phyloP scores from a whole-genome alignment of 2,888 invertebrate species.

The Bombylius major region DNA sequence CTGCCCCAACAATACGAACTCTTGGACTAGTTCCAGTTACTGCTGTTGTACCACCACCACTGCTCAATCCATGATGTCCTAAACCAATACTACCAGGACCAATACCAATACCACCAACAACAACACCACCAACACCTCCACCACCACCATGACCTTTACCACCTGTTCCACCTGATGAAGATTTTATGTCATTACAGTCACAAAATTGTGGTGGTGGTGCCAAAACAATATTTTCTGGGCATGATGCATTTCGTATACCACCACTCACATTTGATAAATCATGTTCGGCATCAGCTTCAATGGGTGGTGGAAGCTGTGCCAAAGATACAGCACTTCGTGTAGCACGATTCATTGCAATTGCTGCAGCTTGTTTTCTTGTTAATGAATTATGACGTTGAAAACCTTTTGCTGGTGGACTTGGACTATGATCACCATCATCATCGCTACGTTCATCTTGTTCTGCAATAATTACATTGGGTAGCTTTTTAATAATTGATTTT shows the following conservation, averaged over 20 bases:
- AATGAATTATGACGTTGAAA: conserved; percentile 51
- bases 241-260: conserved; percentile 20
- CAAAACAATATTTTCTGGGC: conserved; percentile 48
- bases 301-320: conserved; percentile 68
- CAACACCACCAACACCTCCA: conserved; percentile 19
- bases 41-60: conserved; percentile 14
- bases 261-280: conserved; percentile 31
- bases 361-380: conserved; percentile 47
- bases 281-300: conserved; percentile 57
- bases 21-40: conserved; percentile 28
- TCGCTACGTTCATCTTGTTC: conserved; percentile 34
- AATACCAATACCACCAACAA: conserved; percentile 19
- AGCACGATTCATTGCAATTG: conserved; percentile 42
- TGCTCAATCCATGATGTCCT: conserved; percentile 21
- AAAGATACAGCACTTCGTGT: conserved; percentile 60
- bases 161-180: conserved; percentile 23
- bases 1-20: conserved; percentile 71
- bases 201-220: conserved; percentile 88
- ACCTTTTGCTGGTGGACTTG: conserved; percentile 38
- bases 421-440: conserved; percentile 30
- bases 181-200: conserved; percentile 48
- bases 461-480: conserved; percentile 7
- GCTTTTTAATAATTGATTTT: conserved; percentile 17
- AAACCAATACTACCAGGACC: conserved; percentile 19
- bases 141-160: conserved; percentile 23